Evolutionary conservation across 1,140 invertebrate species (phyloP).

Genomic region (Drosophila insularis): DNA sequence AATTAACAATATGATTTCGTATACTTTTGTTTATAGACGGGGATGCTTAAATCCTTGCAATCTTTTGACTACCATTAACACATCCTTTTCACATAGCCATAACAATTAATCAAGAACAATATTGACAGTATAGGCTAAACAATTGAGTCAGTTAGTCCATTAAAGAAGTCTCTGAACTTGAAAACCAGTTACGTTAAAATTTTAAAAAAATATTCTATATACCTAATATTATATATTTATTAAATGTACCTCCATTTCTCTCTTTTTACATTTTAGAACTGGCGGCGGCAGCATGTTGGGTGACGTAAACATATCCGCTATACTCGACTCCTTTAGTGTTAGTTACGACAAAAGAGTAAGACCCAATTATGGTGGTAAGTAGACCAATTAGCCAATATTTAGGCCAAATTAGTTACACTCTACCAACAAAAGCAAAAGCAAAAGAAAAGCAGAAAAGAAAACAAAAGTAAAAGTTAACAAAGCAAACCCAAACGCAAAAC

Average conservation of each 20-base stretch:
- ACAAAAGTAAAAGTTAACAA: background rate
- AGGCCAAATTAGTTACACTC: slow-evolving; percentile 31
- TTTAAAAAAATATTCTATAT: background rate
- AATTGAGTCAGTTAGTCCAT: no score
- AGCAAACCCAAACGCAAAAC: slow-evolving; percentile 44
- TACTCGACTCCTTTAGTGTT: slow-evolving; percentile 95
- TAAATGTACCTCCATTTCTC: no score
- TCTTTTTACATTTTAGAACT: slow-evolving; percentile 83
- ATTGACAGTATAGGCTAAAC: no score
- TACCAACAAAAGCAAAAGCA: slow-evolving; percentile 9
- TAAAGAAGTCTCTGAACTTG: no score
- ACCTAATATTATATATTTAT: background rate
- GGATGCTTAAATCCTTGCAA: no score
- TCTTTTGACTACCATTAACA: no score
- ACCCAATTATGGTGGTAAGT: slow-evolving; percentile 98
- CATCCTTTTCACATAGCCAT: no score
- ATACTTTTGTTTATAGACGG: no score
- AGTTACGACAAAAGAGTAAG: slow-evolving; percentile 99
- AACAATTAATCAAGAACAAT: no score
- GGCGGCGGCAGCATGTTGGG: slow-evolving; percentile 91
- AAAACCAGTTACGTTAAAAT: no score
- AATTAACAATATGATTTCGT: no score
- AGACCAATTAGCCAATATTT: slow-evolving; percentile 40
- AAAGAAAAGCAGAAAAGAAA: slow-evolving; percentile 20
- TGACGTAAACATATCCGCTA: slow-evolving; percentile 95